Evolutionary conservation across 92 coral and sea anemone species (phyloP).

Genomic region (Porites evermanni): DNA sequence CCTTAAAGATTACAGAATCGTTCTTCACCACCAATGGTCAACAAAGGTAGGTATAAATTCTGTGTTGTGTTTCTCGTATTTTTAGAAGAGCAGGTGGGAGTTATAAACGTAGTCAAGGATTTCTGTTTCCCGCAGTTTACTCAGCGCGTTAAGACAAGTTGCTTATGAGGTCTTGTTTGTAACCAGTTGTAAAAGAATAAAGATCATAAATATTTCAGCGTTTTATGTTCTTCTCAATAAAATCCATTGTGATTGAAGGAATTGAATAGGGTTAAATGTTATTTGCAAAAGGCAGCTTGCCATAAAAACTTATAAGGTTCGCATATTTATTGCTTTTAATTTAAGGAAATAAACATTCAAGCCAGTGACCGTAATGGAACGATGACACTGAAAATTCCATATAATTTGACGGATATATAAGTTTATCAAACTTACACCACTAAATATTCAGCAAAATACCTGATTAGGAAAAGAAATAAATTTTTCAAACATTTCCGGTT

Average conservation of each 20-base stretch:
- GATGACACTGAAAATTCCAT: too few relatives aligned
- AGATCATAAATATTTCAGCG: background rate
- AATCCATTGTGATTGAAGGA: background rate
- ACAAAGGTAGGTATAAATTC: slow-evolving; percentile 17
- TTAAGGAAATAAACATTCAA: background rate
- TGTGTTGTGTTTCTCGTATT: background rate
- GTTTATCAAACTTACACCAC: too few relatives aligned
- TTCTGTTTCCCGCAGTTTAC: slow-evolving; percentile 8
- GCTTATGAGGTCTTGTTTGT: background rate
- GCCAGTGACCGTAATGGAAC: background rate
- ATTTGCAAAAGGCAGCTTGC: background rate
- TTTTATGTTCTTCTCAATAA: background rate
- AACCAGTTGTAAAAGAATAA: background rate
- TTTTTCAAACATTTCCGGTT: background rate
- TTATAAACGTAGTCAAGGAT: background rate
- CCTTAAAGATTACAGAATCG: slow-evolving; percentile 27
- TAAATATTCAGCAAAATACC: background rate
- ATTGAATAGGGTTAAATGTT: background rate
- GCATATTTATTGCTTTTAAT: background rate
- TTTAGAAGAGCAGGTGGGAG: slow-evolving; percentile 16
- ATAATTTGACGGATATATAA: too few relatives aligned
- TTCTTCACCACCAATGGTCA: slow-evolving; percentile 28
- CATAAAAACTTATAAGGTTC: background rate
- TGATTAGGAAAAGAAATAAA: background rate
- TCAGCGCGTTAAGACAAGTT: slow-evolving; percentile 11